These are phyloP conservation scores for Pocillopora grandis DNA, from an alignment of 92 coral and sea anemone species.

Conservation along the genomic window DNA sequence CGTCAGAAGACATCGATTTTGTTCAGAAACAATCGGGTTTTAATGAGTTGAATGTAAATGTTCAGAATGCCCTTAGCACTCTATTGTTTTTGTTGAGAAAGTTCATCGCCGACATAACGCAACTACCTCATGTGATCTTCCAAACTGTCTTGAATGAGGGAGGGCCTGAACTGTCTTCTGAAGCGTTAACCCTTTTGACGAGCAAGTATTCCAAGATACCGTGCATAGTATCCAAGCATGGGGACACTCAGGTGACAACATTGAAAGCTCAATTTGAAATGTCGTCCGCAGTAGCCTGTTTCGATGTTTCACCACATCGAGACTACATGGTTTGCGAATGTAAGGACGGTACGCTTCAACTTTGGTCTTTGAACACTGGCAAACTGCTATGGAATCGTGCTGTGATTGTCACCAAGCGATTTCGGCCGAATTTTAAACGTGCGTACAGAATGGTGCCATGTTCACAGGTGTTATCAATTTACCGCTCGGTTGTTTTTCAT, in stretches of 20 bases:
- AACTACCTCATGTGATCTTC: not conserved
- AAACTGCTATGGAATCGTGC: conserved; percentile 9
- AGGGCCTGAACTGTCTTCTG: conserved; percentile 6
- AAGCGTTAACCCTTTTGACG: conserved; percentile 10
- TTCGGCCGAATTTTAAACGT: not conserved
- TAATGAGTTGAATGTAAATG: not conserved
- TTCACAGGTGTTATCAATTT: not conserved
- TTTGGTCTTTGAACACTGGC: conserved; percentile 29
- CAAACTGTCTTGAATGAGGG: conserved; percentile 18
- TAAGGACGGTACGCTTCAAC: not conserved
- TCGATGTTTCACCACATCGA: conserved; percentile 21
- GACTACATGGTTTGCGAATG: conserved; percentile 23
- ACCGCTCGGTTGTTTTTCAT: conserved; percentile 25
- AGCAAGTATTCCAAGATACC: conserved; percentile 18
- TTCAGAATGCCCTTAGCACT: not conserved
- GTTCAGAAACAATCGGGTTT: not conserved
- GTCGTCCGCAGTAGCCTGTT: not conserved
- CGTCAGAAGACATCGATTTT: not conserved
- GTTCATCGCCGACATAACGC: not conserved
- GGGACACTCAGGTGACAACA: not conserved
- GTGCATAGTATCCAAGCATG: conserved; percentile 4
- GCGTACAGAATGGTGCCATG: not conserved
- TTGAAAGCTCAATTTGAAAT: not conserved
- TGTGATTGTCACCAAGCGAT: not conserved
- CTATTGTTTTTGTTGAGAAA: conserved; percentile 12